These are phyloP conservation scores for Tetragnatha versicolor DNA, from an alignment of 1,140 invertebrate species.

Conservation along the genomic window DNA sequence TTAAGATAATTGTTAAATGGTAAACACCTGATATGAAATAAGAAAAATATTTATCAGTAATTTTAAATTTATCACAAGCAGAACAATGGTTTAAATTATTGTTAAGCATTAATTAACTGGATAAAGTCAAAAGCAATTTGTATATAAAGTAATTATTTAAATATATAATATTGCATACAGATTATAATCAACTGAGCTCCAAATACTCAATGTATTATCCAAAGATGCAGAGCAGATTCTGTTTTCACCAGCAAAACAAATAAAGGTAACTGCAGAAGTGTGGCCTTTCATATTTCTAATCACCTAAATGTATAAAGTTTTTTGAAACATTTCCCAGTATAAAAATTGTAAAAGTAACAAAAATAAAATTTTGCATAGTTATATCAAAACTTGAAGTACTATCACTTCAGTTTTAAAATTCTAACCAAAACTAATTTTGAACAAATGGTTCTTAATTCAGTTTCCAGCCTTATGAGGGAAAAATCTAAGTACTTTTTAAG, in stretches of 20 bases:
- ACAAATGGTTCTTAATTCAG: too few relatives aligned
- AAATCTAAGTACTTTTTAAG: neutral
- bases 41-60: too few relatives aligned
- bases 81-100: too few relatives aligned
- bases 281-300: slow-evolving; percentile 37
- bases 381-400: too few relatives aligned
- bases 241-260: slow-evolving; percentile 39
- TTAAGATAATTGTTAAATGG: too few relatives aligned
- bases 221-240: slow-evolving; percentile 20
- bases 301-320: slow-evolving; percentile 1
- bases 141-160: neutral
- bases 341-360: neutral
- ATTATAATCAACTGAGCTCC: slow-evolving; percentile 28
- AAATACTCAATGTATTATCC: slow-evolving; percentile 45
- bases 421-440: too few relatives aligned
- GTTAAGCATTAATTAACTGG: too few relatives aligned
- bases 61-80: too few relatives aligned
- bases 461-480: neutral
- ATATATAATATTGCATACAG: slow-evolving; percentile 1
- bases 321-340: neutral
- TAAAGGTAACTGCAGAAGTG: slow-evolving; percentile 20
- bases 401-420: too few relatives aligned
- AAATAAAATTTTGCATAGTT: too few relatives aligned
- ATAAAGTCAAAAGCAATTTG: too few relatives aligned
- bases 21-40: too few relatives aligned